phyloP scores from a whole-genome alignment of 2,888 invertebrate genomes.

The Herminia tarsipennalis region DNA sequence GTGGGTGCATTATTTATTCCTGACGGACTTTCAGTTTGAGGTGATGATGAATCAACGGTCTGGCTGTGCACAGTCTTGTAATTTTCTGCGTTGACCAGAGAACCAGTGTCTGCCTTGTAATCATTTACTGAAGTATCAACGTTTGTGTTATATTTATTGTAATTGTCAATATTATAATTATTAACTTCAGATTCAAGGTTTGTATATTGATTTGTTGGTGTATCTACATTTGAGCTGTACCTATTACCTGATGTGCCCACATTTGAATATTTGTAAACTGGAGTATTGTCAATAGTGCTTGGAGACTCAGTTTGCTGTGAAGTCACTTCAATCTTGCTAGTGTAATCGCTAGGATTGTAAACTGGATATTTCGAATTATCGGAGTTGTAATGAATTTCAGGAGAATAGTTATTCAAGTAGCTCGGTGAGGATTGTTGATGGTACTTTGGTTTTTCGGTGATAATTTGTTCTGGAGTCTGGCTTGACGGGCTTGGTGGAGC shows the following conservation, averaged over 20 bases:
- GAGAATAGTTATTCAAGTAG: conserved; percentile 70
- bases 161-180: neutral
- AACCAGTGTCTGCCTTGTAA: conserved; percentile 5
- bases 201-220: conserved; percentile 10
- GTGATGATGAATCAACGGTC: conserved; percentile 52
- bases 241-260: too few relatives aligned
- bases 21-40: conserved; percentile 49
- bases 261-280: conserved; percentile 7
- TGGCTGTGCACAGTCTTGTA: conserved; percentile 49
- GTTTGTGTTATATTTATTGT: neutral
- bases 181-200: conserved; percentile 24
- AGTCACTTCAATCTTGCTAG: conserved; percentile 54
- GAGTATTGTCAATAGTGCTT: conserved; percentile 20
- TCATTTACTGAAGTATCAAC: conserved; percentile 7
- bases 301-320: conserved; percentile 37
- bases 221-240: neutral
- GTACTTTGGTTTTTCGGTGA: conserved; percentile 60
- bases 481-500: conserved; percentile 42
- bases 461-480: conserved; percentile 49
- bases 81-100: too few relatives aligned
- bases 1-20: conserved; percentile 48
- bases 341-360: conserved; percentile 62
- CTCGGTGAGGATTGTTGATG: conserved; percentile 61
- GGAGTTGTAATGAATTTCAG: conserved; percentile 74
- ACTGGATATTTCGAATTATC: conserved; percentile 61